Conservation (phyloP, 2,113 vertebrate genomes). For the Otus sunia region DNA sequence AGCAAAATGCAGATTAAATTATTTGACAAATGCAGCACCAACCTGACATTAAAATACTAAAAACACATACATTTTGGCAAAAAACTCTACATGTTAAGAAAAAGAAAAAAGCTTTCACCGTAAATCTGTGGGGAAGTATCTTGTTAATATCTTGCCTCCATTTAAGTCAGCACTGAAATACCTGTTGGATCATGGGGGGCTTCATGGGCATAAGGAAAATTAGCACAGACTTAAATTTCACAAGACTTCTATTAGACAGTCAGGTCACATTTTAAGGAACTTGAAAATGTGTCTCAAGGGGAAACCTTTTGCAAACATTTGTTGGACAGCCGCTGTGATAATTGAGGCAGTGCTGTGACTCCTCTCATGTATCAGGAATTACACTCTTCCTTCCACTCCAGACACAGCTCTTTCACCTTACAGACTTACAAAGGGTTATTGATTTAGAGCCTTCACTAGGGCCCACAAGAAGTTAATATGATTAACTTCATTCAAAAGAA, state of each 20-base stretch:
- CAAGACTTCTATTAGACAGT: not conserved
- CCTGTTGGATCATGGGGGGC: not conserved
- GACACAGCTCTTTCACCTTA: not conserved
- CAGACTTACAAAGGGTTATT: not conserved
- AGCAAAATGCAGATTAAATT: not conserved
- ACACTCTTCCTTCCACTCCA: not conserved
- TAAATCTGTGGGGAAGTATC: not conserved
- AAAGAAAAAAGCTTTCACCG: not conserved
- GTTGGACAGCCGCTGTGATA: not conserved
- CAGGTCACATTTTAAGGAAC: not conserved
- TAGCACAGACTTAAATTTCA: not conserved
- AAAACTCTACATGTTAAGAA: not conserved
- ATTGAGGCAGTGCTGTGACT: not conserved
- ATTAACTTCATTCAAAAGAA: not conserved
- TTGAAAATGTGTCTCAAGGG: not conserved
- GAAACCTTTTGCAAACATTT: not conserved
- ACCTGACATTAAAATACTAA: not conserved
- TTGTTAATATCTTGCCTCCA: not conserved
- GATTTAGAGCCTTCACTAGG: not conserved
- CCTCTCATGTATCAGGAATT: not conserved
- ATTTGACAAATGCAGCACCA: not conserved
- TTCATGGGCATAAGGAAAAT: not conserved
- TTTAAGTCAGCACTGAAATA: not conserved
- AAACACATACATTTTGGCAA: not conserved
- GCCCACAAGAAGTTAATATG: not conserved